phyloP scores from a whole-genome alignment of 2,113 vertebrate species.

The Manacus vitellinus region DNA sequence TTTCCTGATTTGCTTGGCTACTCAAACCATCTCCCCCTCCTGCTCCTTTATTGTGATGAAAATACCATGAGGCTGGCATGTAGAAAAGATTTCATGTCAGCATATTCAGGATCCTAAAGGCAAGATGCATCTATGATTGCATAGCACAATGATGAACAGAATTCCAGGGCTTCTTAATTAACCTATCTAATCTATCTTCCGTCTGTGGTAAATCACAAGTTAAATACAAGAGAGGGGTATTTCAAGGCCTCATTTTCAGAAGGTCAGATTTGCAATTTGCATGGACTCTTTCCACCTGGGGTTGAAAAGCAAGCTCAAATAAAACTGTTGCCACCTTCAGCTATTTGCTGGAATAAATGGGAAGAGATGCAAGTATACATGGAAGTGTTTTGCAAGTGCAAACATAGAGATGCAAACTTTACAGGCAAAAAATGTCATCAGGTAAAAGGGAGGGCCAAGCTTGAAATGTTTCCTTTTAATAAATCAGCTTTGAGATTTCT shows the following conservation, averaged over 20 bases:
- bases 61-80: not conserved
- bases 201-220: not conserved
- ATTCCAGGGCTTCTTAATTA: conserved; percentile 46
- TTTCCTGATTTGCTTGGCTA: conserved; percentile 54
- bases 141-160: not conserved
- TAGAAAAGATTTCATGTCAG: conserved; percentile 41
- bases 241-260: conserved; percentile 21
- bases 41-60: not conserved
- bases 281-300: not conserved
- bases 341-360: not conserved
- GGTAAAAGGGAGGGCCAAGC: not conserved
- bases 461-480: not conserved
- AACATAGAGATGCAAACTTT: not conserved
- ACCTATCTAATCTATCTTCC: conserved; percentile 30
- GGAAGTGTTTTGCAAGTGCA: not conserved
- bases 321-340: not conserved
- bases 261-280: not conserved
- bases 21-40: conserved; percentile 2
- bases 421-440: not conserved
- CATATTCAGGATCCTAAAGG: conserved; percentile 23
- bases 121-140: not conserved
- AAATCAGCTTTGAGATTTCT: not conserved
- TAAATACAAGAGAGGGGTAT: not conserved
- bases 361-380: not conserved
- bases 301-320: not conserved